Base-by-base conservation (phyloP, 2,888 invertebrate genomes). In the Trypoxylon attenuatum region DNA sequence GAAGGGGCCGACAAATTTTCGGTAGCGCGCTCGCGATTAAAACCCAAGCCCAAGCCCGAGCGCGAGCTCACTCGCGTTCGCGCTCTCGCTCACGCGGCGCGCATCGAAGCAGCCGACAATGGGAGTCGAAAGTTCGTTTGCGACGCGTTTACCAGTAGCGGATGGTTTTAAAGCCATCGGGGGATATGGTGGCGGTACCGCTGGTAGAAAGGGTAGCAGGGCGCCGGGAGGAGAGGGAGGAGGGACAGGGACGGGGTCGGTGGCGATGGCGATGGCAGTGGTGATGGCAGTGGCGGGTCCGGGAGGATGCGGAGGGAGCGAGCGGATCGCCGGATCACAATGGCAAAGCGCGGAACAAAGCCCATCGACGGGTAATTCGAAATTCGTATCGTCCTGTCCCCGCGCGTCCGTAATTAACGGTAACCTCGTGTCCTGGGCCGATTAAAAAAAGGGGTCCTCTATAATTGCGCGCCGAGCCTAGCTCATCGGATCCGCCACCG, bases 301-400 rank as follows among this genome's bases (percentile, higher is more conserved):
- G 33, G 33, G 33, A 10, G 33, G 4, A 13, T 10, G 33, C 33
- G 33, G 5, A n/a, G n/a, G n/a, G n/a, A n/a, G n/a, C n/a, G n/a
- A n/a, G n/a, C n/a, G n/a, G 51, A 42, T 43, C 19, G 66, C 10
- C 42, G 33, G 58, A 57, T 47, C 65, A 80, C 79, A 80, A 80
- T 80, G 72, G 74, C 69, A 75, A 73, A 73, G 73, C 72, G 61
- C 52, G 59, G 68, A 77, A 80, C 80, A 80, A 80, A 76, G 79
- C 77, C 70, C 69, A 75, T 76, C 75, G 64, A 53, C 71, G 73
- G 71, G 66, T 80, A 77, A 79, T 80, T 79, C 73, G 76, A 80
- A 80, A 80, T 80, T 78, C 78, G 76, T 73, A 68, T 68, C 76
- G 68, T 71, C 77, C 61, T 71, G 63, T 67, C 60, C 58, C 59